A percentile compares a stretch with the other conserved stretches of the same genome.
Evolutionary conservation across 2,113 vertebrate genomes (phyloP).

Genomic region (Peucedramus taeniatus): DNA sequence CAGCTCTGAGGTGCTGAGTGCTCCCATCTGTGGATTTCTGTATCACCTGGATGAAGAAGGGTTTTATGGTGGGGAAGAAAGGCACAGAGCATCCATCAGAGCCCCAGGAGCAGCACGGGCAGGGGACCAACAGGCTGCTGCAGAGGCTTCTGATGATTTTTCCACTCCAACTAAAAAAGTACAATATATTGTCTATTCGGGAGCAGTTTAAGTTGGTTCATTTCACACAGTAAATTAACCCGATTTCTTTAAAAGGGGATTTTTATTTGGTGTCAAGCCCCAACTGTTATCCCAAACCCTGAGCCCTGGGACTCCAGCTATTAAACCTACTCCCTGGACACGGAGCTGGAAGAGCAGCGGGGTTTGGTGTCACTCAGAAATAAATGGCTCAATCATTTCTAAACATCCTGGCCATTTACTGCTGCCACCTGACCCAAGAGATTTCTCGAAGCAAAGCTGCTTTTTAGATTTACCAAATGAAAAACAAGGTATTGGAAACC

Average conservation of each 20-base stretch:
- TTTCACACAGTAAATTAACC: constrained; percentile 46
- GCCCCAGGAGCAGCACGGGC: neutral
- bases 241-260: constrained; percentile 38
- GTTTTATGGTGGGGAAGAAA: neutral
- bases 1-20: neutral
- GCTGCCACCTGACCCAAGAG: constrained; percentile 23
- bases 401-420: constrained; percentile 15
- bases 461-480: neutral
- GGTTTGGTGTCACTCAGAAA: constrained; percentile 21
- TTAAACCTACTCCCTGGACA: neutral
- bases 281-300: neutral
- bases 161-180: neutral
- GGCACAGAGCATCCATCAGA: neutral
- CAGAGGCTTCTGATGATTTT: neutral
- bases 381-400: constrained; percentile 40
- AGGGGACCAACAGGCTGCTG: neutral
- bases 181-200: neutral
- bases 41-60: neutral
- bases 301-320: neutral
- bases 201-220: constrained; percentile 4
- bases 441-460: neutral
- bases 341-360: neutral
- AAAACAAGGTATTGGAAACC: neutral
- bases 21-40: neutral
- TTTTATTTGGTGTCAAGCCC: constrained; percentile 54